Evolutionary conservation across 2,113 vertebrate genomes (phyloP).

Genomic region (Lipotes vexillifer): DNA sequence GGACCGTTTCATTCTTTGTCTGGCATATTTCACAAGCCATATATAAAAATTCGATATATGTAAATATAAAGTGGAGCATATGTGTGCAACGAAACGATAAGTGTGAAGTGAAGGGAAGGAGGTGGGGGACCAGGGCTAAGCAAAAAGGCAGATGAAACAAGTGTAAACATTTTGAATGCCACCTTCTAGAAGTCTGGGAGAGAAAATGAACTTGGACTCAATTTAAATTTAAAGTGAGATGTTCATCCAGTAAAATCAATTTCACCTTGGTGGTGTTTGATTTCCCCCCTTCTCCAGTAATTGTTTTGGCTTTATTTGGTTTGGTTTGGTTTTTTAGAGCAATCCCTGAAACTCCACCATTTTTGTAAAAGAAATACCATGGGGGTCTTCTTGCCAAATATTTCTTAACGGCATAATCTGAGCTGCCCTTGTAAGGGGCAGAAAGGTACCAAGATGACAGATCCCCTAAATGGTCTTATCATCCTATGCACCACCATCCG

Average conservation of each 20-base stretch:
- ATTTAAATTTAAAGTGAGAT: neutral
- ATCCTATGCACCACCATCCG: neutral
- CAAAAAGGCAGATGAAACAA: slow-evolving; percentile 63
- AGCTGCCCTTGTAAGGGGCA: neutral
- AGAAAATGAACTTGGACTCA: slow-evolving; percentile 18
- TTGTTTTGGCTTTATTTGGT: neutral
- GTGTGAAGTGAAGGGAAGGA: slow-evolving; percentile 13
- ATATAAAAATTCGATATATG: slow-evolving; percentile 56
- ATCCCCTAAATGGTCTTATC: fast-evolving
- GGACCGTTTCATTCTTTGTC: slow-evolving; percentile 70
- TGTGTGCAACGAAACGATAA: slow-evolving; percentile 36
- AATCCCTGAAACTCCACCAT: neutral
- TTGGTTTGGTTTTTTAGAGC: neutral
- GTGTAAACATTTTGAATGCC: slow-evolving; percentile 65
- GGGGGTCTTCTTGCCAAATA: neutral
- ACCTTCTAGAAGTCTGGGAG: slow-evolving; percentile 46
- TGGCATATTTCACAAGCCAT: slow-evolving; percentile 71
- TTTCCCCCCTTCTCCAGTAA: neutral
- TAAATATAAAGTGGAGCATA: slow-evolving; percentile 59
- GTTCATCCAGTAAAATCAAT: neutral
- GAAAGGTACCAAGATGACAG: neutral
- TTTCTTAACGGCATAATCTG: neutral
- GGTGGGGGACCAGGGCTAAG: slow-evolving; percentile 11
- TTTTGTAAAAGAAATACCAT: neutral
- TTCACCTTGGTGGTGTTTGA: neutral